These are phyloP conservation scores for Aleadryas rufinucha DNA, from an alignment of 2,113 vertebrate species.

Conservation along the genomic window DNA sequence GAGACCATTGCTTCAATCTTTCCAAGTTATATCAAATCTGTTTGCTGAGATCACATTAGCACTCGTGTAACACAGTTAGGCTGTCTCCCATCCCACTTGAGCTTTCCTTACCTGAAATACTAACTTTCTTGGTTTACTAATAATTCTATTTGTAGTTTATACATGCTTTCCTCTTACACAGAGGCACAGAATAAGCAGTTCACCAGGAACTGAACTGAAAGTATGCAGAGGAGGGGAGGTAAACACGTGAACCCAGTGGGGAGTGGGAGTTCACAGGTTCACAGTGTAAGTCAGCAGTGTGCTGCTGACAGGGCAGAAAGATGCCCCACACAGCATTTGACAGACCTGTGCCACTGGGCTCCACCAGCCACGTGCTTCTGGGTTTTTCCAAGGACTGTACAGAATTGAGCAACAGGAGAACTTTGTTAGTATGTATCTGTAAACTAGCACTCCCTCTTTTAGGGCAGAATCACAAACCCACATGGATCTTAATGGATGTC, in stretches of 20 bases:
- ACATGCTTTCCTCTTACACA: not conserved
- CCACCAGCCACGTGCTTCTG: not conserved
- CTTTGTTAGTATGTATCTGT: not conserved
- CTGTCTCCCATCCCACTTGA: not conserved
- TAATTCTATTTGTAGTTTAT: not conserved
- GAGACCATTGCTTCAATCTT: not conserved
- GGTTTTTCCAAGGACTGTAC: not conserved
- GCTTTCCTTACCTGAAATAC: not conserved
- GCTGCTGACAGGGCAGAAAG: not conserved
- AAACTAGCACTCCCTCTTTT: not conserved
- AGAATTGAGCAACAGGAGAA: not conserved
- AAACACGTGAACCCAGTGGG: accelerated
- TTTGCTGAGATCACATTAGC: not conserved
- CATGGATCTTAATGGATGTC: not conserved
- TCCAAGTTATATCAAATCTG: not conserved
- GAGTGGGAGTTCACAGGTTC: not conserved
- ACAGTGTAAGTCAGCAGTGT: not conserved
- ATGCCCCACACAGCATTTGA: not conserved
- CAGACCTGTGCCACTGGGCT: not conserved
- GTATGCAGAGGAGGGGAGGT: accelerated
- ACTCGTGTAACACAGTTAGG: accelerated
- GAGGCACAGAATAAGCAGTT: not conserved
- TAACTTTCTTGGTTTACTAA: not conserved
- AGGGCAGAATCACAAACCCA: not conserved
- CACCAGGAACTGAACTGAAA: not conserved